phyloP scores from a whole-genome alignment of 2,113 vertebrate species.

The Rutilus rutilus region DNA sequence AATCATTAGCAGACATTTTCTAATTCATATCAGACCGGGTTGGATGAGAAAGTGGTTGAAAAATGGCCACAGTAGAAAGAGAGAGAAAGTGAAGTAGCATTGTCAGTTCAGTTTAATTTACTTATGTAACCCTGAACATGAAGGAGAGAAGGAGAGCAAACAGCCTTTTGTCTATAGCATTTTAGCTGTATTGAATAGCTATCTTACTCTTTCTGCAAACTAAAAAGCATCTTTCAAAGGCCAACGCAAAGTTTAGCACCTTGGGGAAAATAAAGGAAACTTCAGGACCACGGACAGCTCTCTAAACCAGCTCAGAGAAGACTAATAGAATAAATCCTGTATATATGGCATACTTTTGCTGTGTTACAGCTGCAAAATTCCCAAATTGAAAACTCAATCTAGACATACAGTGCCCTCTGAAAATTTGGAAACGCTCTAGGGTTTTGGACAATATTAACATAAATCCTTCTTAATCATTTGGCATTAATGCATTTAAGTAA shows the following conservation, averaged over 20 bases:
- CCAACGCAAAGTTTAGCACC: neutral
- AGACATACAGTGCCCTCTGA: neutral
- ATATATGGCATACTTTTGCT: neutral
- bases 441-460: neutral
- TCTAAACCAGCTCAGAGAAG: neutral
- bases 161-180: neutral
- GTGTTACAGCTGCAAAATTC: neutral
- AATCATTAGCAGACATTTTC: slow-evolving; percentile 17
- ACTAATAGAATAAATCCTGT: neutral
- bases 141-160: slow-evolving; percentile 1
- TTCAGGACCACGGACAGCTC: slow-evolving; percentile 42
- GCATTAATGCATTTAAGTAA: neutral
- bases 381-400: neutral
- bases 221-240: slow-evolving; percentile 18
- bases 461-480: neutral
- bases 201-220: neutral
- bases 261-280: too few relatives aligned
- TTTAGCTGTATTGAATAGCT: neutral
- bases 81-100: slow-evolving; percentile 13
- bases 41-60: neutral
- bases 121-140: slow-evolving; percentile 34
- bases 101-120: slow-evolving; percentile 35
- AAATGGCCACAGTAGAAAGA: neutral
- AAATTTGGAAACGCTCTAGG: neutral
- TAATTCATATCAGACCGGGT: slow-evolving; percentile 40